Base-by-base conservation (phyloP, 2,113 vertebrate genomes). In the Ammospiza nelsoni region DNA sequence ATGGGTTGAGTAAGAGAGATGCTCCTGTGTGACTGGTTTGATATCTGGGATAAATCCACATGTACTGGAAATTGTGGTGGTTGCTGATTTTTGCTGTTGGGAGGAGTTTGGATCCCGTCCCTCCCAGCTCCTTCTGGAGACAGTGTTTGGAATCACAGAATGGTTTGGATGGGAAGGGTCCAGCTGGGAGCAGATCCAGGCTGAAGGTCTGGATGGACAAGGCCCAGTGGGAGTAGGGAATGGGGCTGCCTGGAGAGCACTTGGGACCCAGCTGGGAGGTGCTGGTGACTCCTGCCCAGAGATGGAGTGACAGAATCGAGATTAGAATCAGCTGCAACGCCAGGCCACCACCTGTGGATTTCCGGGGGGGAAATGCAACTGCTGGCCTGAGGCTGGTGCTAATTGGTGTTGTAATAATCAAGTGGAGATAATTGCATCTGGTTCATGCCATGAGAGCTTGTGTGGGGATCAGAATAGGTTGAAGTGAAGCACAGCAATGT, bases 91-190 rank as follows among this genome's bases (percentile, higher is more conserved):
- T 43, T 43, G 41, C 41, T 43, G 41, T 43, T 43, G 41, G 41
- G 41, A 43, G 6, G 41, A 43, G 6, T 15, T 43, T 43, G 41
- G 41, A 43, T 15, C 41, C 41, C 15, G 41, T 48, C 23, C 43
- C 35, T 51, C 54, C 7, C 73, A 22, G 14, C 44, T 37, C 17
- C 37, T 51, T 31, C 27, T 69, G 46, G 37, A 86, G 17, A 18
- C 2, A 1, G 21, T 61, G 73, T 33, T 27, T 28, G 19, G 6
- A 54, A 39, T 20, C 3, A 0, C 3, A 2, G 15, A 33, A 68
- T 33, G 54, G 15, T 79, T 79, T 37, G 37, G 37, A 9, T 37
- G 37, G 37, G 37, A 37, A 37, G 37, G 37, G 37, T 37, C 6
- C 74, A 48, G 12, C 19, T 55, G 65, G 57, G 39, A 69, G 55